Percentiles rank a stretch among this genome's conserved stretches.
Evolutionary conservation across 2,797 vertebrate species (phyloP).

Genomic region (Ptychadena robeensis): DNA sequence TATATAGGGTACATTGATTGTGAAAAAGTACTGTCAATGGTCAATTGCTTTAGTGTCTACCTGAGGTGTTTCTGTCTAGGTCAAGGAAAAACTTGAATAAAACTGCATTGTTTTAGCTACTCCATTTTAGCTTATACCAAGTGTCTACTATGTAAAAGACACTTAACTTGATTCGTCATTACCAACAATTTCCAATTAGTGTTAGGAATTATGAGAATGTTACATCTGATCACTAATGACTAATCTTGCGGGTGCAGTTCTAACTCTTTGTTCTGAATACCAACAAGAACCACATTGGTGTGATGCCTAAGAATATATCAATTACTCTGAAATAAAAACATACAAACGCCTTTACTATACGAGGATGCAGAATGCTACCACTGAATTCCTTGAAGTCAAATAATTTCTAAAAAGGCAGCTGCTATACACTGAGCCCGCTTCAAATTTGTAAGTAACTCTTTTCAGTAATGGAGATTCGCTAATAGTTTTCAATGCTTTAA

Average conservation of each 20-base stretch:
- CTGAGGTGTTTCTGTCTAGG: too few species aligned
- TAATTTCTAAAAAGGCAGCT: conserved; percentile 24
- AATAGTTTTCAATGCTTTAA: conserved; percentile 53
- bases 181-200: background rate
- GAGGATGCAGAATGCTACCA: conserved; percentile 52
- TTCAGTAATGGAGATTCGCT: conserved; percentile 49
- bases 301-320: background rate
- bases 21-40: too few species aligned
- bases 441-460: conserved; percentile 54
- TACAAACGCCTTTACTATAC: conserved; percentile 26
- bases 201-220: background rate
- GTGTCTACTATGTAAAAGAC: too few species aligned
- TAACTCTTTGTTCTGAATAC: background rate
- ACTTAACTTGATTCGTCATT: background rate
- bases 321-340: background rate
- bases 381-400: conserved; percentile 10
- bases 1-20: too few species aligned
- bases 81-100: too few species aligned
- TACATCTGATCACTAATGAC: background rate
- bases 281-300: background rate
- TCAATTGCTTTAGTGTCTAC: too few species aligned
- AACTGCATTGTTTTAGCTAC: too few species aligned
- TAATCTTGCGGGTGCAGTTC: background rate
- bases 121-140: too few species aligned
- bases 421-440: conserved; percentile 40